These are phyloP conservation scores for Strix aluco DNA, from an alignment of 2,113 vertebrate species.

Conservation along the genomic window DNA sequence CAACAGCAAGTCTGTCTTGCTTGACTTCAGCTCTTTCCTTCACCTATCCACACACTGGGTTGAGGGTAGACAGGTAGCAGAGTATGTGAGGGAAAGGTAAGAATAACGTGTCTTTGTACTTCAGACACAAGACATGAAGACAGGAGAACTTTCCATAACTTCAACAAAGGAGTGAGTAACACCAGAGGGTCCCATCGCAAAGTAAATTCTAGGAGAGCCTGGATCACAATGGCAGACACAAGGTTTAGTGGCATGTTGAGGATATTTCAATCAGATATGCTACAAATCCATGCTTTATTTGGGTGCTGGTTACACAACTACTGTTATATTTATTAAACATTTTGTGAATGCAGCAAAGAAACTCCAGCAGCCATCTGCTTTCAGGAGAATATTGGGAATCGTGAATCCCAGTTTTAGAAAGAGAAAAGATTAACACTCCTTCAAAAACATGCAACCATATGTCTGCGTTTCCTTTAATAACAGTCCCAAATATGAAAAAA, in stretches of 20 bases:
- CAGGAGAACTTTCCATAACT: background rate
- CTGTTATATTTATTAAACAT: background rate
- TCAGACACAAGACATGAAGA: background rate
- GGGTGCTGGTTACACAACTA: background rate
- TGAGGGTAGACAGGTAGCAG: background rate
- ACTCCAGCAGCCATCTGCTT: background rate
- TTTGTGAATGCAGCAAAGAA: background rate
- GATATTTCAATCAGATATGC: background rate
- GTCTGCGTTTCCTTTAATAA: background rate
- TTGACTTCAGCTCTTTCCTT: background rate
- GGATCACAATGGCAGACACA: background rate
- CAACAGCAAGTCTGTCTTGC: background rate
- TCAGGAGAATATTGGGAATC: background rate
- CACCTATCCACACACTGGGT: too few species aligned
- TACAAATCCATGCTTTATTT: background rate
- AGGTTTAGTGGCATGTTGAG: background rate
- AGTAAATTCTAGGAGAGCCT: background rate
- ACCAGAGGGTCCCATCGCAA: background rate
- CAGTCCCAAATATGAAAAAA: background rate
- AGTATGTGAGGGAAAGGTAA: background rate
- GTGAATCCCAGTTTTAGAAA: background rate
- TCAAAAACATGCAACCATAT: background rate
- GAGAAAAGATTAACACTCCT: background rate
- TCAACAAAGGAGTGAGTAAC: background rate
- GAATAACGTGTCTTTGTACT: background rate